Evolutionary conservation across 30 jellyfish, hydroid and myxozoan genomes (phyloP), one percentile per base, ranked within the genome.

Genomic region (Euphysa ruthae): DNA sequence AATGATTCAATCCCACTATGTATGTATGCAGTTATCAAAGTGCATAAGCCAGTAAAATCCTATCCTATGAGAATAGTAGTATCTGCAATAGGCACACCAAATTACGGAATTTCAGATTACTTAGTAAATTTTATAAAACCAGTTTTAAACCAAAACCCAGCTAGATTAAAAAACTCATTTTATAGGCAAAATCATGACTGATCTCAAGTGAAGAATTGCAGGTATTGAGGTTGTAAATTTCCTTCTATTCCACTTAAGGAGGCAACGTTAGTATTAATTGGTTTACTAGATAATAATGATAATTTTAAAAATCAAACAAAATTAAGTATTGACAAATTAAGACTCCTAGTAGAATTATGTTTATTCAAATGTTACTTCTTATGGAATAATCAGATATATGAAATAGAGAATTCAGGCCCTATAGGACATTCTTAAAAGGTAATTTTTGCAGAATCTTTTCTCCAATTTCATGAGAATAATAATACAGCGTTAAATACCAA

Each of bases 321-420:
- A 38, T 38, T 38, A 38, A 38, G n/a, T 38, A 38, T 46, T n/a
- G 18, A 25, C 18, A 29, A 46, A 46, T n/a, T 29, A 46, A 46
- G 60, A 46, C 60, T n/a, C 18, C 60, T 46, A n/a, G 23, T 46
- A 46, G 10, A 46, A 29, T 29, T 46, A n/a, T 46, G 6, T 46
- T 46, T 46, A 46, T 29, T n/a, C 8, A 25, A 10, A n/a, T 46
- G 60, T 8, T 46, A 46, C 23, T 2, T 46, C 10, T 46, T 46
- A 29, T 46, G 60, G 10, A 46, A 46, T 10, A 46, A 46, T 3
- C 28, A 46, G 60, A 46, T 46, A 5, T 29, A 46, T 46, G 60
- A 46, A 10, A n/a, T 46, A 29, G 60, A 46, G 60, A 46, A 46
- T 46, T 46, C 23, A 25, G 60, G 60, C 23, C 60, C 60, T 38